These are phyloP conservation scores for Platyura marginata DNA, from an alignment of 1,140 invertebrate genomes.

Conservation along the genomic window DNA sequence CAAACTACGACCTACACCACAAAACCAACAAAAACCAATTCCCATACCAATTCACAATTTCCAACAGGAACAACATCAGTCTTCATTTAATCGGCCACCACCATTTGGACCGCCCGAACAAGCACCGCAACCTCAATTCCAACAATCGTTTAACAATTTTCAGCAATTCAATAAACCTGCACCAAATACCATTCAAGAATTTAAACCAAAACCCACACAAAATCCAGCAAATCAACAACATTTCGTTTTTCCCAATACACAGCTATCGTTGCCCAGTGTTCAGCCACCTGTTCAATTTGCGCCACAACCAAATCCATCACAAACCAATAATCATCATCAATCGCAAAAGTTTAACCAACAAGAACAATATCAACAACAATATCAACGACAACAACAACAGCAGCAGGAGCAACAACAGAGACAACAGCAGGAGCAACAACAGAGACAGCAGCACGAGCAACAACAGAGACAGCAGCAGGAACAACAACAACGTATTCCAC, in stretches of 20 bases:
- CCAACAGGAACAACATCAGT: constrained; percentile 18
- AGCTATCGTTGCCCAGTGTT: constrained; percentile 5
- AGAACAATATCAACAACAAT: constrained; percentile 1
- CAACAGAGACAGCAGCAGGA: too few relatives aligned
- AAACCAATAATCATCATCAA: constrained; percentile 1
- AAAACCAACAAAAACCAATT: constrained; percentile 9
- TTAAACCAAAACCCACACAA: constrained; percentile 13
- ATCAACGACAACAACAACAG: too few relatives aligned
- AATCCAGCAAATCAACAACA: constrained; percentile 13
- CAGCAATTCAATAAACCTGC: constrained; percentile 12
- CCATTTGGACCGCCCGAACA: constrained; percentile 20
- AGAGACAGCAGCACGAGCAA: too few relatives aligned
- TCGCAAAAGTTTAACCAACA: neutral
- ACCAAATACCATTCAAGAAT: constrained; percentile 9
- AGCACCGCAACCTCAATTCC: constrained; percentile 18
- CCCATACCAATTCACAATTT: constrained; percentile 10
- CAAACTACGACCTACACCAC: constrained; percentile 1
- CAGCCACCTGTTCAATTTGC: constrained; percentile 8
- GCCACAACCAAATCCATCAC: constrained; percentile 5
- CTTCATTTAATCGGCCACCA: constrained; percentile 24
- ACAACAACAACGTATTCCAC: too few relatives aligned
- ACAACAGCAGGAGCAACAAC: too few relatives aligned
- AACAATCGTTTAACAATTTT: constrained; percentile 13
- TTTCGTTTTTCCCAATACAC: constrained; percentile 9
- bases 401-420: too few relatives aligned